Conservation (phyloP, 2,888 invertebrate species). For the Luperina testacea region DNA sequence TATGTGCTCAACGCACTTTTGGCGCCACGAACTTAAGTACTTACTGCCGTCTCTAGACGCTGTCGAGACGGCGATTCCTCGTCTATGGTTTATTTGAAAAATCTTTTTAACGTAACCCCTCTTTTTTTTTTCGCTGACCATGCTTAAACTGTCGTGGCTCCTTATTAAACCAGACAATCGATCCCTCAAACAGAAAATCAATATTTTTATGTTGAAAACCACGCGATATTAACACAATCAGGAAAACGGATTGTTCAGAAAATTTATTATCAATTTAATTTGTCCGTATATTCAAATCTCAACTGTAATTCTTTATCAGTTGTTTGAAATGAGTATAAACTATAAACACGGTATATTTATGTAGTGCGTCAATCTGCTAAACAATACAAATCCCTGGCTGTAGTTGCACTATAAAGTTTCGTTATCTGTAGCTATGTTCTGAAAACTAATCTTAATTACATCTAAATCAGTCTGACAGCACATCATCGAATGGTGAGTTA, state of each 20-base stretch:
- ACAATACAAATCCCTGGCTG: neutral
- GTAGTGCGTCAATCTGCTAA: neutral
- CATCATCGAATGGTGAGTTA: slow-evolving; percentile 87
- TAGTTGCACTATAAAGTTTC: neutral
- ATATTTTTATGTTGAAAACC: no score
- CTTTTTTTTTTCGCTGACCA: neutral
- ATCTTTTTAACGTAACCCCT: neutral
- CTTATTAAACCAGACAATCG: neutral
- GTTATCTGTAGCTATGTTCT: slow-evolving; percentile 11
- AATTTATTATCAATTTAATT: neutral
- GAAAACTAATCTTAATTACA: slow-evolving; percentile 60
- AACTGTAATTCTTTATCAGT: neutral
- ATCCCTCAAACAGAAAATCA: neutral
- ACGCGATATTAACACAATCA: neutral
- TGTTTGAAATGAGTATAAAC: neutral
- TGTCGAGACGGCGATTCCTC: neutral
- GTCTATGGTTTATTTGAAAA: neutral
- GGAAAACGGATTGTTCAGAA: neutral
- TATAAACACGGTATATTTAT: neutral
- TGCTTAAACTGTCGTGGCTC: neutral
- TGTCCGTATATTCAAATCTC: neutral
- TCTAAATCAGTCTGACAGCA: slow-evolving; percentile 85
- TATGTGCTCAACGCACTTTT: neutral
- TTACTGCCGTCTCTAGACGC: neutral
- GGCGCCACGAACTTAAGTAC: no score